Base-by-base conservation (phyloP, 2,888 invertebrate genomes). In the Parnassius smintheus region DNA sequence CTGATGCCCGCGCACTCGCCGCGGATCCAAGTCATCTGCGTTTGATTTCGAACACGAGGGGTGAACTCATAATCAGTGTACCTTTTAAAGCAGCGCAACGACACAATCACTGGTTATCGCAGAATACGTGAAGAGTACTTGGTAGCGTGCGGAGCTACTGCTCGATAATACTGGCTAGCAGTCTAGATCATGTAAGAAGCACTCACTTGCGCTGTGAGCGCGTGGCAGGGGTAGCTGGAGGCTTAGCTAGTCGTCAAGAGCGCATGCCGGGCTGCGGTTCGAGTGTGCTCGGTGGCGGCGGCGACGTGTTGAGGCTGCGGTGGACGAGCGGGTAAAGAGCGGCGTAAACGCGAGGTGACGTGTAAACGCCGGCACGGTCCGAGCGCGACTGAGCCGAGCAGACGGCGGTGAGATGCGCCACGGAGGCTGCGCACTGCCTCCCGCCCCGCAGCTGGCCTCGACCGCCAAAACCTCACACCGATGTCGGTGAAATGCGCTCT, bases 161-260 rank as follows among this genome's bases (percentile, higher is more conserved):
- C 12, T 13, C 52, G 45, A 45, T 10, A 4, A 25, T 12, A 10
- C 3, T 4, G 51, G 44, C 45, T 3, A n/a, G 46, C 7, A n/a
- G 46, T n/a, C n/a, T n/a, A 10, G 61, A n/a, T 13, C 45, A 11
- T 44, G 11, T 12, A 11, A 35, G 45, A 35, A 61, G 57, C 66
- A 84, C 86, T 86, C 83, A 86, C 86, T 82, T 81, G 81, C 75
- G 72, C 58, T 69, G 69, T 58, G 70, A 65, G 70, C 73, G 66
- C 73, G 71, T 71, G 68, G 65, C 35, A 41, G 4, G 7, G 42
- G 42, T 54, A 44, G 35, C n/a, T 10, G 44, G 13, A 41, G 72
- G 71, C 66, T 66, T 68, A 72, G 76, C 72, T 75, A 77, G 70
- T 42, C 76, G 86, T 86, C 87, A 86, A 86, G 81, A 80, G 82